These are phyloP conservation scores for Vesta saturnalis DNA, from an alignment of 2,888 invertebrate species.

Conservation along the genomic window DNA sequence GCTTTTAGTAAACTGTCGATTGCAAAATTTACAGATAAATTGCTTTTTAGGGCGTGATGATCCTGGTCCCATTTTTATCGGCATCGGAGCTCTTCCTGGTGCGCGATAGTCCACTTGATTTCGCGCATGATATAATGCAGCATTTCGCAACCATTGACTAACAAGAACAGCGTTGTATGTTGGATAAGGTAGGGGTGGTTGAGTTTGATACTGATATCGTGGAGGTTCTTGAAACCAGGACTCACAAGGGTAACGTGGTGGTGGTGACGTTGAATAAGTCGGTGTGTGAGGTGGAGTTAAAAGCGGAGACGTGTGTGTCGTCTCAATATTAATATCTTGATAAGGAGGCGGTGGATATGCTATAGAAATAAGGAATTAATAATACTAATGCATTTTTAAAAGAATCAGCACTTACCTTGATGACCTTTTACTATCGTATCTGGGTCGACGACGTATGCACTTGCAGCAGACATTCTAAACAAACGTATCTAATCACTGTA, in stretches of 20 bases:
- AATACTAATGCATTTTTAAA: background rate
- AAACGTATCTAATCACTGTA: background rate
- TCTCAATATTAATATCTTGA: constrained; percentile 58
- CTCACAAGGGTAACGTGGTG: constrained; percentile 49
- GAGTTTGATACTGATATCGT: constrained; percentile 63
- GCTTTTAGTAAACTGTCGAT: constrained; percentile 96
- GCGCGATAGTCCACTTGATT: constrained; percentile 49
- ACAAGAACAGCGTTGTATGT: constrained; percentile 68
- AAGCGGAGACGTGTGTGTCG: constrained; percentile 63
- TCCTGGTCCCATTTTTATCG: constrained; percentile 65
- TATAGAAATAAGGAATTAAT: constrained; percentile 11
- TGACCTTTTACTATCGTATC: constrained; percentile 35
- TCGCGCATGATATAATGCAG: constrained; percentile 71
- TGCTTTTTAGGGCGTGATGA: constrained; percentile 76
- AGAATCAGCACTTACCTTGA: constrained; percentile 31
- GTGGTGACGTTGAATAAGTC: constrained; percentile 64
- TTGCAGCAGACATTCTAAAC: constrained; percentile 34
- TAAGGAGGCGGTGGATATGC: constrained; percentile 32
- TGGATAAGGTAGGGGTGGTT: constrained; percentile 60
- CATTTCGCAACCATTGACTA: constrained; percentile 80
- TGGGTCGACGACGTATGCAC: constrained; percentile 42
- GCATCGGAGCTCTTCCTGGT: constrained; percentile 63
- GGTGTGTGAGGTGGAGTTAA: constrained; percentile 80
- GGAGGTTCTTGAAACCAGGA: constrained; percentile 42
- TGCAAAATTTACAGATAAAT: constrained; percentile 98